These are phyloP conservation scores for Apteryx mantelli DNA, from an alignment of 2,113 vertebrate species.

Conservation along the genomic window DNA sequence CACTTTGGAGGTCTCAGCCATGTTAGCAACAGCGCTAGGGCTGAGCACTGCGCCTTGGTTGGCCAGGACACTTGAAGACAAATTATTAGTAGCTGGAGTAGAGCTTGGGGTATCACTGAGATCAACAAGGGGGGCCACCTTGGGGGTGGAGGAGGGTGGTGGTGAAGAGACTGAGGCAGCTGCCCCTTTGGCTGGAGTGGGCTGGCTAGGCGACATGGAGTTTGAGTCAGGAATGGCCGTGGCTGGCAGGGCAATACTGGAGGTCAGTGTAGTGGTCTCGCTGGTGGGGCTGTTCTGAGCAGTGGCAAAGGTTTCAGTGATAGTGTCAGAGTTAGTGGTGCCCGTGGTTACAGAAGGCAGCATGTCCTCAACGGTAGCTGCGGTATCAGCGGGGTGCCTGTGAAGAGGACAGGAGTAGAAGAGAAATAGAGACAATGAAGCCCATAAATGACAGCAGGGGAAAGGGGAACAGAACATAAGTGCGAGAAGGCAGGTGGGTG, in stretches of 20 bases:
- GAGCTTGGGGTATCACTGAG: conserved; percentile 83
- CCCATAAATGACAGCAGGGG: conserved; percentile 54
- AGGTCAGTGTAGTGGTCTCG: conserved; percentile 95
- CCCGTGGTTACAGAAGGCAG: conserved; percentile 90
- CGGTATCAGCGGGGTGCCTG: conserved; percentile 91
- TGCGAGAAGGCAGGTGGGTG: conserved; percentile 13
- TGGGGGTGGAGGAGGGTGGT: conserved; percentile 78
- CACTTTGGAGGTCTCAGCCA: conserved; percentile 69
- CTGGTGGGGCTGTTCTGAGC: conserved; percentile 97
- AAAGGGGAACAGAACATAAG: conserved; percentile 28
- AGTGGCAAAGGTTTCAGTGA: conserved; percentile 94
- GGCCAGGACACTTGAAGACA: conserved; percentile 75
- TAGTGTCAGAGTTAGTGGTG: conserved; percentile 95
- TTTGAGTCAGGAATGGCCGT: conserved; percentile 78
- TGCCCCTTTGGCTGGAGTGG: conserved; percentile 77
- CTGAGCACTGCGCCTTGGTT: conserved; percentile 77
- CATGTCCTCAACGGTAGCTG: conserved; percentile 93
- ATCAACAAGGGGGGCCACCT: conserved; percentile 89
- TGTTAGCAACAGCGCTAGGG: conserved; percentile 63
- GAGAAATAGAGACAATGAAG: conserved; percentile 84
- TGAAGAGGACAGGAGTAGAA: conserved; percentile 87
- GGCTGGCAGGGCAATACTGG: conserved; percentile 87
- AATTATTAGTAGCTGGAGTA: conserved; percentile 65
- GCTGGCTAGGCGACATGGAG: conserved; percentile 65
- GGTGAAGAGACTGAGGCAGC: conserved; percentile 56